Conservation (phyloP, 1,140 invertebrate genomes). For the Brachionus asplanchnoidis region DNA sequence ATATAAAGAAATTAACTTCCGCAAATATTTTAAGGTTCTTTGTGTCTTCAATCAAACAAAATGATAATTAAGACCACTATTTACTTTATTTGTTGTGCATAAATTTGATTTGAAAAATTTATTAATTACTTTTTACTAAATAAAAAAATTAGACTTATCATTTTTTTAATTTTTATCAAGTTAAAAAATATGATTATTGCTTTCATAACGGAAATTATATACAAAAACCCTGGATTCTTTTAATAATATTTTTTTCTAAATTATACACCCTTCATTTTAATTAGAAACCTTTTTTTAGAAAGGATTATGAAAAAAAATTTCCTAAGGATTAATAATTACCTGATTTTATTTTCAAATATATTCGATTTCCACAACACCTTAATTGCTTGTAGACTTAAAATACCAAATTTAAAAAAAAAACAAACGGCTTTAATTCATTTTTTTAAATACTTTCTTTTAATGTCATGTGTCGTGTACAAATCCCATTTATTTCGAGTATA, state of each 20-base stretch:
- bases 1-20: neutral
- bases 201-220: neutral
- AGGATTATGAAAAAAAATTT: neutral
- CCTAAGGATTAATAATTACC: conserved; percentile 19
- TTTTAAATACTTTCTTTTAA: conserved; percentile 36
- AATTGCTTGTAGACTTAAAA: conserved; percentile 40
- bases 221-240: neutral
- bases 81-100: neutral
- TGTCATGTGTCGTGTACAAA: conserved; percentile 14
- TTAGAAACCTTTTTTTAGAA: neutral
- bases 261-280: neutral
- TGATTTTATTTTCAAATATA: conserved; percentile 40
- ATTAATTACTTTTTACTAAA: neutral
- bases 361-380: conserved; percentile 37
- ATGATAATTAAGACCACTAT: neutral
- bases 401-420: neutral
- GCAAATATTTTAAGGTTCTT: neutral
- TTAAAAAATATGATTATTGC: neutral
- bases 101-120: neutral
- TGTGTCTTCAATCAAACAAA: neutral
- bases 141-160: too few species aligned
- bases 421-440: neutral
- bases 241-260: neutral
- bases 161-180: neutral
- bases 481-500: conserved; percentile 41